Evolutionary conservation across 2,888 invertebrate species (phyloP), one percentile per base, ranked within the genome.

Genomic region (Morpho deidamia): DNA sequence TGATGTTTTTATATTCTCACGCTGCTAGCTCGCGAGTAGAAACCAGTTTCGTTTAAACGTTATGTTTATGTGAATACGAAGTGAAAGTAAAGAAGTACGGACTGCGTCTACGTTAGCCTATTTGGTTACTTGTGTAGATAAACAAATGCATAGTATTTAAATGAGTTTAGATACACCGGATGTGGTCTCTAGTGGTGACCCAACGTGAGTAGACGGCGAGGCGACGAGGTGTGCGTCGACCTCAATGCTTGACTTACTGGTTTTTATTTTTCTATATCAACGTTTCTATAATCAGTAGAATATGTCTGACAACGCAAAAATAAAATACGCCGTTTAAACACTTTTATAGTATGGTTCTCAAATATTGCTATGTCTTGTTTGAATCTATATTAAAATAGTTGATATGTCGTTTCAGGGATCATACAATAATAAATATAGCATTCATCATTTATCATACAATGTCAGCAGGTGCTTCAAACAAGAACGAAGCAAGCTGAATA

Each of bases 151-250:
- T 62, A 62, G 55, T 61, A 67, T 68, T 72, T 72, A 68, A 73
- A 75, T 73, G 65, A 63, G 63, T 70, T 68, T 62, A 66, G 67
- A 70, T 66, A 65, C 60, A 62, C 69, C 76, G 76, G 74, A 79
- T 77, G 71, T 68, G 60, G 70, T 69, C 67, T 71, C 66, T 48
- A 69, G 63, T 63, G 65, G 68, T 74, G 71, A 72, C 71, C 67
- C 83, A 82, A 83, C 81, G 80, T 81, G 78, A 83, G 74, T 79
- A 85, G 85, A 85, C 85, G 77, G 83, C 83, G 80, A 67, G 84
- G 81, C 83, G 84, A 68, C 83, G 72, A 72, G 72, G 72, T 75
- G 69, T 69, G 60, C 70, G 69, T 66, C 75, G 80, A 79, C 81
- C 77, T 81, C 75, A 74, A 68, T 67, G 73, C 70, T 69, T 75